These are phyloP conservation scores for Cylindroiulus punctatus DNA, from an alignment of 2,888 invertebrate species.

Conservation along the genomic window DNA sequence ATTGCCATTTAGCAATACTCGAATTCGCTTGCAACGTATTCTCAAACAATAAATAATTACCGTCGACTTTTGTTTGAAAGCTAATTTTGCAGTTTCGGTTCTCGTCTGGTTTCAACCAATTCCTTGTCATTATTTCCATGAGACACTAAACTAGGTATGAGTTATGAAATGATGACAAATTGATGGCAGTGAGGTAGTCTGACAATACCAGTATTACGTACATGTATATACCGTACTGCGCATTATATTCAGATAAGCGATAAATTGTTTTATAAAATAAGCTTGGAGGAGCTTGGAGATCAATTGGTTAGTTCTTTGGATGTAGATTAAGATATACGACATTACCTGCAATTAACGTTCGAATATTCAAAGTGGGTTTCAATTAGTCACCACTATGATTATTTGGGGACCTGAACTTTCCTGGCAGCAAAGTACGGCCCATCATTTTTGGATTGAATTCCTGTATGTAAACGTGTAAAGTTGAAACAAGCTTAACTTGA, in stretches of 20 bases:
- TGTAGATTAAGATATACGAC: too few relatives aligned
- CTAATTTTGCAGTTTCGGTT: not conserved
- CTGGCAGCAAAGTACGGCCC: not conserved
- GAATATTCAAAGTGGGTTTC: not conserved
- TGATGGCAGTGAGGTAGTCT: not conserved
- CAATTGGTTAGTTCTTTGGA: too few relatives aligned
- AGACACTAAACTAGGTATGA: not conserved
- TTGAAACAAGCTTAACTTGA: too few relatives aligned
- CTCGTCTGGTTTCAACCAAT: conserved; percentile 22
- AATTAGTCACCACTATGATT: too few relatives aligned
- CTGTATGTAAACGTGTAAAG: not conserved
- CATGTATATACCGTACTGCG: not conserved
- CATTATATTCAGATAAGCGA: not conserved
- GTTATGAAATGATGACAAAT: conserved; percentile 5
- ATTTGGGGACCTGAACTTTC: not conserved
- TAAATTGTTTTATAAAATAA: not conserved
- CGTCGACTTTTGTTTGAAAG: conserved; percentile 27
- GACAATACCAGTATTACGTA: not conserved
- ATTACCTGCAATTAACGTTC: not conserved
- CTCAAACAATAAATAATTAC: conserved; percentile 23
- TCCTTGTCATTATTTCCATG: not conserved
- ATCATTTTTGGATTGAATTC: not conserved
- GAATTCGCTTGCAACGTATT: not conserved
- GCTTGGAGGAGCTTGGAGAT: not conserved
- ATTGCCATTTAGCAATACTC: conserved; percentile 5